Conservation (phyloP, 2,113 vertebrate genomes). For the Uria aalge region DNA sequence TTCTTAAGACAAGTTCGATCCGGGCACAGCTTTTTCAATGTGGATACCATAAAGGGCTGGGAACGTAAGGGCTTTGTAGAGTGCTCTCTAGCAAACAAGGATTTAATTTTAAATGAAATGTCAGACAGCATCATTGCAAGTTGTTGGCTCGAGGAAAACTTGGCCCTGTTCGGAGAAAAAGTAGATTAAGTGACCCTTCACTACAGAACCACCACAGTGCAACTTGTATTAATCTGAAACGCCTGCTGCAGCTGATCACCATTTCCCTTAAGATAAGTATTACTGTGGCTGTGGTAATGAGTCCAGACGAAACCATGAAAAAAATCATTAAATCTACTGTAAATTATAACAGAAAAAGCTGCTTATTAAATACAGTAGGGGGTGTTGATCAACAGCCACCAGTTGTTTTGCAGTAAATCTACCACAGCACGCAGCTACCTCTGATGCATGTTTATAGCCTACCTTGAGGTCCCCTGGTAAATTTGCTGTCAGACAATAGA, state of each 20-base stretch:
- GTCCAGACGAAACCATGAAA: background rate
- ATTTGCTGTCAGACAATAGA: background rate
- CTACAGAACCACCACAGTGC: background rate
- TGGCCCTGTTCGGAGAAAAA: background rate
- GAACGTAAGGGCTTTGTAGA: constrained; percentile 1
- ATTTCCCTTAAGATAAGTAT: constrained; percentile 21
- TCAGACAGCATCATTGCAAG: background rate
- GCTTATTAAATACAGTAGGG: background rate
- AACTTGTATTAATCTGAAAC: constrained; percentile 39
- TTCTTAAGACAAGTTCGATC: background rate
- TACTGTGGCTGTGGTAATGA: constrained; percentile 4
- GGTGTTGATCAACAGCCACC: background rate
- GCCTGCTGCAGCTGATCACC: background rate
- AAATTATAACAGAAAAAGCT: background rate
- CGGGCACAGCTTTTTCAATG: background rate
- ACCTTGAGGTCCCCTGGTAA: background rate
- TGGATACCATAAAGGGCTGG: background rate
- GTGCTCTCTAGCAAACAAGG: background rate
- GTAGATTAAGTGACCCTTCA: constrained; percentile 45
- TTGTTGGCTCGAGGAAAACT: constrained; percentile 13
- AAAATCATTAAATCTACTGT: background rate
- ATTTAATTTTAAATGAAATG: constrained; percentile 51
- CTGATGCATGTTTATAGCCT: background rate
- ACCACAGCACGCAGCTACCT: background rate
- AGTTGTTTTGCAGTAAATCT: background rate